Base-by-base conservation (phyloP, 53 echinoderm and acorn worm genomes). In the Crossaster papposus region DNA sequence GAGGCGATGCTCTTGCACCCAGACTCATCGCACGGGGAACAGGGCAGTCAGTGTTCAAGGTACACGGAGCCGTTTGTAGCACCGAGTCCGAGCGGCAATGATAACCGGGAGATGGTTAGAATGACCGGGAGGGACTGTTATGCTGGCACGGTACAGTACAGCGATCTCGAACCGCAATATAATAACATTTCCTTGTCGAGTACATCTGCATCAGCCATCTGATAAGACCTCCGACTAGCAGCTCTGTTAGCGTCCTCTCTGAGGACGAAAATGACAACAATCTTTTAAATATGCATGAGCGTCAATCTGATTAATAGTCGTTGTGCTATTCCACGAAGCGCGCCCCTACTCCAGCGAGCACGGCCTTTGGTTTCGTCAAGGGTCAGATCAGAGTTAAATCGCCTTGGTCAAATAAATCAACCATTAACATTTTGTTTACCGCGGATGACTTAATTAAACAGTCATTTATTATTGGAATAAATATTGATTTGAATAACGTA, bases 251-350 rank as follows among this genome's bases (percentile, higher is more conserved):
- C 54, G 24, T 74, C 24, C 5, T 86, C 54, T 86, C 86, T 51
- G 86, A 86, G 31, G 86, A 86, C 75, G 86, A 54, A 34, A 29
- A 71, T 29, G 83, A n/a, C n/a, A n/a, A n/a, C n/a, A n/a, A 71
- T 44, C 28, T 71, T 20, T n/a, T 71, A 29, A 71, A 70, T 52
- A 70, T 51, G 44, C 24, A 50, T 23, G 83, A 54, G 8, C 12
- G 11, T 3, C 75, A 76, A 34, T 14, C 76, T 20, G 86, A 86
- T 51, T 36, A 33, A 31, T 75, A 62, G 86, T 86, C 86, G 34
- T 51, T 55, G 71, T 54, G 54, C 33, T 86, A 86, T 34, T 54
- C 53, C 77, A 32, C 33, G 54, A 74, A 76, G 58, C 74, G 76
- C 74, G 62, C 86, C 36, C 34, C 65, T 36, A 81, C 65, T 29